Conservation (phyloP, 2,797 vertebrate species). For the Pempheris klunzingeri region DNA sequence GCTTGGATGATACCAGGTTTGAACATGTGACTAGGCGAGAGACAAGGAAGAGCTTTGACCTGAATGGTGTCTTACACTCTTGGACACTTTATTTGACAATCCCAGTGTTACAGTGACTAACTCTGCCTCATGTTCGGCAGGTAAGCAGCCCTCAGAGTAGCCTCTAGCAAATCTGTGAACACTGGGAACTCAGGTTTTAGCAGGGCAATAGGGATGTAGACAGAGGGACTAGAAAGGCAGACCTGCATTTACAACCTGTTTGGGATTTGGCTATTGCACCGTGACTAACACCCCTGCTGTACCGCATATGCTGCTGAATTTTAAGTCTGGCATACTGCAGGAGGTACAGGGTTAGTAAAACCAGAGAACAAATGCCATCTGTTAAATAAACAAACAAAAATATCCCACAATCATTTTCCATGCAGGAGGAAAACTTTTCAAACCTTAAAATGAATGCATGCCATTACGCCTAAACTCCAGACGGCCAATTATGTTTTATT, state of each 20-base stretch:
- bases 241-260: constrained; percentile 89
- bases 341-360: constrained; percentile 79
- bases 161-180: constrained; percentile 80
- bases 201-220: constrained; percentile 77
- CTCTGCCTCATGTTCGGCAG: constrained; percentile 76
- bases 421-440: constrained; percentile 71
- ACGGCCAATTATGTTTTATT: constrained; percentile 90
- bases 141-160: constrained; percentile 71
- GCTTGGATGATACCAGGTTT: constrained; percentile 37
- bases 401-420: constrained; percentile 65
- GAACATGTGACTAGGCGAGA: constrained; percentile 40
- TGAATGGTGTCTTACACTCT: constrained; percentile 51
- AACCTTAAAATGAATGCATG: constrained; percentile 75
- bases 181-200: constrained; percentile 74
- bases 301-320: constrained; percentile 88
- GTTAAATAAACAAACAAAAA: constrained; percentile 85
- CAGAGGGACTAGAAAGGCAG: constrained; percentile 80
- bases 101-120: constrained; percentile 75
- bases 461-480: constrained; percentile 82
- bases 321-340: constrained; percentile 83
- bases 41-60: constrained; percentile 52
- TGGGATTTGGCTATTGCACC: constrained; percentile 86
- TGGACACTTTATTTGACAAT: constrained; percentile 62
- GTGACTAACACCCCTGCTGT: constrained; percentile 88
- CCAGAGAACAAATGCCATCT: constrained; percentile 87